phyloP scores from a whole-genome alignment of 2,113 vertebrate genomes.

The Zosterops japonicus region DNA sequence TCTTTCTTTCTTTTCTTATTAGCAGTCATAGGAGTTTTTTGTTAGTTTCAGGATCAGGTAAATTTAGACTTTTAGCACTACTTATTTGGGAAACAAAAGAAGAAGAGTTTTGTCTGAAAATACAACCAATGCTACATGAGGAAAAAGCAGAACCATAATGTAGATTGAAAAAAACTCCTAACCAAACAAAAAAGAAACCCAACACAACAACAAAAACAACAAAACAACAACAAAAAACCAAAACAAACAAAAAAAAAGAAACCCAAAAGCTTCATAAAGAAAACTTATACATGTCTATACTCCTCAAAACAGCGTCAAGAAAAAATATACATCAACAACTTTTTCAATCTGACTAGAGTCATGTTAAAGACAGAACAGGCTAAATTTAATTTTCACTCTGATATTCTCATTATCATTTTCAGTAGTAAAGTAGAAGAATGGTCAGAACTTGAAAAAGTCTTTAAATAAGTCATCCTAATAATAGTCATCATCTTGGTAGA shows the following conservation, averaged over 20 bases:
- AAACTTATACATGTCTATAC: not conserved
- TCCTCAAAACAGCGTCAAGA: not conserved
- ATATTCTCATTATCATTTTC: not conserved
- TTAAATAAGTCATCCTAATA: not conserved
- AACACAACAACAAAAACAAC: too few species aligned
- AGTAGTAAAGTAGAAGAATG: not conserved
- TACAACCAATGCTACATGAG: not conserved
- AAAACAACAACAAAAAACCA: not conserved
- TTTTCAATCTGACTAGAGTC: not conserved
- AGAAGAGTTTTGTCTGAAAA: not conserved
- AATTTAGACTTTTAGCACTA: not conserved
- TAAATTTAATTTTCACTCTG: not conserved
- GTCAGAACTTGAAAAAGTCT: not conserved
- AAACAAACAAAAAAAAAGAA: not conserved
- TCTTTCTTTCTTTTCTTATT: constrained; percentile 18
- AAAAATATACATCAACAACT: not conserved
- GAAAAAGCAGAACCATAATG: not conserved
- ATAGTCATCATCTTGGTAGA: not conserved
- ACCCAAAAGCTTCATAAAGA: not conserved
- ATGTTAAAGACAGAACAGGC: not conserved
- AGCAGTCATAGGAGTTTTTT: constrained; percentile 17
- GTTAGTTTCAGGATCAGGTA: not conserved
- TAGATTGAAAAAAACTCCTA: not conserved
- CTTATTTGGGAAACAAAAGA: not conserved
- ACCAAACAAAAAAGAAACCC: not conserved